phyloP scores from a whole-genome alignment of 2,888 invertebrate species.

The Spicauda simplicius region DNA sequence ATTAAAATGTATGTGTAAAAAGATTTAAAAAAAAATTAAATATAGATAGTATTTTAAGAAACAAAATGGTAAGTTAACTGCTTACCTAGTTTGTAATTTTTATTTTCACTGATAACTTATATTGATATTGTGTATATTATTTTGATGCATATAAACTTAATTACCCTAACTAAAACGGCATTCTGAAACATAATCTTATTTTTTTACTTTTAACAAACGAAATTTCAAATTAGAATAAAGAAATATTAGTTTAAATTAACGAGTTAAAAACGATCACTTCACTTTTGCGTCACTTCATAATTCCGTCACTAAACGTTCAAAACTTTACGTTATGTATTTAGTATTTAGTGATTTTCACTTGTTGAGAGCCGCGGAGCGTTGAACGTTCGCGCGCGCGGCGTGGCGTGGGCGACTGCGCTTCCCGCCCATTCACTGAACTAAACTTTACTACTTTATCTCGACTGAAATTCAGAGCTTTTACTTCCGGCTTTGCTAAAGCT shows the following conservation, averaged over 20 bases:
- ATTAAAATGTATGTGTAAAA: too few species aligned
- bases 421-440: slow-evolving; percentile 66
- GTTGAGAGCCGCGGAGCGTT: slow-evolving; percentile 60
- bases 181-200: too few species aligned
- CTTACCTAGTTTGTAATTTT: too few species aligned
- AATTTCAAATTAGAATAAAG: too few species aligned
- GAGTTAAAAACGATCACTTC: slow-evolving; percentile 7
- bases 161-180: too few species aligned
- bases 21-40: too few species aligned
- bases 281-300: slow-evolving; percentile 31
- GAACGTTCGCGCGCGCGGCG: slow-evolving; percentile 79
- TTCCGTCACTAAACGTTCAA: slow-evolving; percentile 33
- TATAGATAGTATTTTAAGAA: too few species aligned
- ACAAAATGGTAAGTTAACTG: too few species aligned
- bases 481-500: slow-evolving; percentile 8
- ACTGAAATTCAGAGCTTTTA: slow-evolving; percentile 39
- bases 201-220: too few species aligned
- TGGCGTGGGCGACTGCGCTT: slow-evolving; percentile 80
- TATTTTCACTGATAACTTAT: too few species aligned
- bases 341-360: slow-evolving; percentile 59
- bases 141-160: too few species aligned
- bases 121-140: too few species aligned
- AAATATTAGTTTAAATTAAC: background rate
- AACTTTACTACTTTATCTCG: slow-evolving; percentile 60
- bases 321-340: slow-evolving; percentile 41